Percentiles rank a stretch among this genome's conserved stretches.
Evolutionary conservation across 2,113 vertebrate genomes (phyloP).

Genomic region (Uria lomvia): DNA sequence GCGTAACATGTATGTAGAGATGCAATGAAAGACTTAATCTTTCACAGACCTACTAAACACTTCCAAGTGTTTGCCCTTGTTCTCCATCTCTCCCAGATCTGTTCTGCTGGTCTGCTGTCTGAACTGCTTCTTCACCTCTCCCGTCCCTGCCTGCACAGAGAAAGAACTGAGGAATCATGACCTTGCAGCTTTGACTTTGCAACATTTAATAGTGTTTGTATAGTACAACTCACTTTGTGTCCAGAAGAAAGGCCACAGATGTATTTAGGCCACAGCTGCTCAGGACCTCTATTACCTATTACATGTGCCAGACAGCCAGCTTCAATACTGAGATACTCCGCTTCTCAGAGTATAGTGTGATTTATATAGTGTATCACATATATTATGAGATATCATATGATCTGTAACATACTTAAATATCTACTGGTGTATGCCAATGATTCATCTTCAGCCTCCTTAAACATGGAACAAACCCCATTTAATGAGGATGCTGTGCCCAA

Average conservation of each 20-base stretch:
- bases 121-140: neutral
- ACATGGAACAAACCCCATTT: neutral
- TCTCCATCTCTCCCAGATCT: neutral
- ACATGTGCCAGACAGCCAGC: neutral
- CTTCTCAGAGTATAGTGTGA: neutral
- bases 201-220: neutral
- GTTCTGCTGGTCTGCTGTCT: neutral
- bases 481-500: neutral
- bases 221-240: neutral
- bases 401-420: neutral
- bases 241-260: neutral
- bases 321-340: neutral
- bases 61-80: neutral
- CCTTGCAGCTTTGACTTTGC: neutral
- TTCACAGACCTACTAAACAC: neutral
- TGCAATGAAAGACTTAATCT: neutral
- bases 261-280: neutral
- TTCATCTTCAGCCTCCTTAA: neutral
- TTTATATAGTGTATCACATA: neutral
- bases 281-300: neutral
- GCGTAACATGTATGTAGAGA: accelerated
- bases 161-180: neutral
- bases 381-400: neutral
- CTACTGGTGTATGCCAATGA: neutral
- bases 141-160: neutral